Percentiles rank a stretch among this genome's conserved stretches.
Evolutionary conservation across 2,888 invertebrate genomes (phyloP).

Genomic region (Camptogramma bilineatum): DNA sequence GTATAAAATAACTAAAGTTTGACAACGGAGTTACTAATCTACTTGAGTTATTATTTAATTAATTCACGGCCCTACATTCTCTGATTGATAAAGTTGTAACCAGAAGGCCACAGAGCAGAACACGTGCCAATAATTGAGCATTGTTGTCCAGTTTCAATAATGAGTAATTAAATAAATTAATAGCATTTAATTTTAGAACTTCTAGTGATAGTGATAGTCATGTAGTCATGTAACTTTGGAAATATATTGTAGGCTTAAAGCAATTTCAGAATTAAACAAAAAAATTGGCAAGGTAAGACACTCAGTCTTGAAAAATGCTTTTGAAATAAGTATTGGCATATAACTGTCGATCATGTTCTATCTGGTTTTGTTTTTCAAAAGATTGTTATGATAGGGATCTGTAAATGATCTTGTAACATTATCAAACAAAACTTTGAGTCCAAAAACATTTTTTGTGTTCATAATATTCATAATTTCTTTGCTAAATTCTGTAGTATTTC

Average conservation of each 20-base stretch:
- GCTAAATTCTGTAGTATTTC: background rate
- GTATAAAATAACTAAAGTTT: background rate
- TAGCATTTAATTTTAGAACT: slow-evolving; percentile 15
- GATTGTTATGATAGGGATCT: background rate
- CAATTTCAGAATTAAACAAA: too few species aligned
- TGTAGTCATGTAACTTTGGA: too few species aligned
- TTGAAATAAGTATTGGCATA: too few species aligned
- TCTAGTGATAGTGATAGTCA: background rate
- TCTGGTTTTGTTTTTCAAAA: slow-evolving; percentile 13
- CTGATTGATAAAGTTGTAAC: slow-evolving; percentile 54
- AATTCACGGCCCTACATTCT: slow-evolving; percentile 50
- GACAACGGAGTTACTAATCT: slow-evolving; percentile 13
- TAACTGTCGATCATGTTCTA: background rate
- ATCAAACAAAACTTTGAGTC: slow-evolving; percentile 23
- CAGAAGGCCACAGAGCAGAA: slow-evolving; percentile 39
- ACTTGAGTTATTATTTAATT: slow-evolving; percentile 26
- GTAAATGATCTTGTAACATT: slow-evolving; percentile 27
- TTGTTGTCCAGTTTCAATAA: slow-evolving; percentile 21
- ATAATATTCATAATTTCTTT: background rate
- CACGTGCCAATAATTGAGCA: slow-evolving; percentile 41
- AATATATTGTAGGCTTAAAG: too few species aligned
- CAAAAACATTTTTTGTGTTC: slow-evolving; percentile 4
- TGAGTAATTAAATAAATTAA: slow-evolving; percentile 9
- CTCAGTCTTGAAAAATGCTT: too few species aligned
- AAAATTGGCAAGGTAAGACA: too few species aligned